Conservation (phyloP, 2,113 vertebrate genomes). For the Grammomys surdaster region DNA sequence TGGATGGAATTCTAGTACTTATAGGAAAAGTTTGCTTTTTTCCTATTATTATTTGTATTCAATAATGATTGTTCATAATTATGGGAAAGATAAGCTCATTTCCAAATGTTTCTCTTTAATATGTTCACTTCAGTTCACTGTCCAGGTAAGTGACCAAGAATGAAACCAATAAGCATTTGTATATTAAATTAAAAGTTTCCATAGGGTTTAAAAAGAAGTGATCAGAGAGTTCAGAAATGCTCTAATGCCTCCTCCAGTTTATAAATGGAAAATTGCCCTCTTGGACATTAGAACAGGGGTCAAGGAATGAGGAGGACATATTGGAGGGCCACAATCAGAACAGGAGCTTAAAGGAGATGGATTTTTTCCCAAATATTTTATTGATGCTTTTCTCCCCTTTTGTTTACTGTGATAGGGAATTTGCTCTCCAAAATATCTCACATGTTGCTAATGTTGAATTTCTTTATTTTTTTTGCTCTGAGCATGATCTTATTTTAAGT, state of each 20-base stretch:
- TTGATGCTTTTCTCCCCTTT: background rate
- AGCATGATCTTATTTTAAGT: background rate
- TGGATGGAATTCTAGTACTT: background rate
- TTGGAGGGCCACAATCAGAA: background rate
- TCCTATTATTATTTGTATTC: slow-evolving; percentile 25
- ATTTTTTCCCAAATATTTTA: background rate
- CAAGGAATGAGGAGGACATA: background rate
- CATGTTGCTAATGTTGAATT: background rate
- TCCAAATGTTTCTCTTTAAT: slow-evolving; percentile 36
- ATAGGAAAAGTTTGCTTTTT: background rate
- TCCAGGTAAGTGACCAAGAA: background rate
- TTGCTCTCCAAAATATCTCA: background rate
- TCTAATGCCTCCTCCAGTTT: background rate
- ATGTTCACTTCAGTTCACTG: background rate
- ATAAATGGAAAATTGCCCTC: background rate
- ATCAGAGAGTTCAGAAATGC: background rate
- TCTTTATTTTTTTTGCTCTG: background rate
- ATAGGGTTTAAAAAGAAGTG: background rate
- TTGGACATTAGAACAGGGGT: background rate
- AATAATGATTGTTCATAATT: slow-evolving; percentile 31
- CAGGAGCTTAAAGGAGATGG: background rate
- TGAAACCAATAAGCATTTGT: background rate
- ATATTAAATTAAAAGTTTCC: background rate
- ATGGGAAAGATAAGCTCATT: background rate
- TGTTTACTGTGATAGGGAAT: background rate